Percentiles rank a stretch among this genome's conserved stretches.
Conservation (phyloP, 2,797 vertebrate species). For the Meda fulgida region DNA sequence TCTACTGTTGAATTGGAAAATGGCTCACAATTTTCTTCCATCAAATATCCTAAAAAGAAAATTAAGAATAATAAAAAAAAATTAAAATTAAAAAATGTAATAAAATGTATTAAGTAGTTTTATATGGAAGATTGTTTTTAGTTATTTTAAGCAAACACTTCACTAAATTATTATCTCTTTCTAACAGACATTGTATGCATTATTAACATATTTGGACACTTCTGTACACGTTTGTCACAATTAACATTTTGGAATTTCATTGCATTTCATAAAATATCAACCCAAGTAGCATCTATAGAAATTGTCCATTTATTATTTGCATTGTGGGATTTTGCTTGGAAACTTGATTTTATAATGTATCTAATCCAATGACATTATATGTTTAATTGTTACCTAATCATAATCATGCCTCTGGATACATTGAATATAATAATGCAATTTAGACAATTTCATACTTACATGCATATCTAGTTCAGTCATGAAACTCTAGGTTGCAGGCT, state of each 20-base stretch:
- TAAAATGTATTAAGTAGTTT: background rate
- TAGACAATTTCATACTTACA: background rate
- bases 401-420: background rate
- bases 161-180: background rate
- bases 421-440: background rate
- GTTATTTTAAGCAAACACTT: background rate
- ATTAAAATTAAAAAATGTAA: background rate
- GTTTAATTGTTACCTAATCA: background rate
- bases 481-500: background rate
- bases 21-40: background rate
- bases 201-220: background rate
- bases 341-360: background rate
- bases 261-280: background rate
- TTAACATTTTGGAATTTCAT: background rate
- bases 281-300: background rate
- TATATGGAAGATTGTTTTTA: background rate
- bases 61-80: background rate
- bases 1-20: constrained; percentile 11
- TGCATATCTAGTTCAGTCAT: background rate
- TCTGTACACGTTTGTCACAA: background rate
- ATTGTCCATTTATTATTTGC: background rate
- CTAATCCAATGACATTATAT: background rate
- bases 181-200: background rate
- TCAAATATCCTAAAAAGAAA: background rate
- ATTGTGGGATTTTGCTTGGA: background rate